Evolutionary conservation across 2,113 vertebrate genomes (phyloP).

Genomic region (Peromyscus maniculatus): DNA sequence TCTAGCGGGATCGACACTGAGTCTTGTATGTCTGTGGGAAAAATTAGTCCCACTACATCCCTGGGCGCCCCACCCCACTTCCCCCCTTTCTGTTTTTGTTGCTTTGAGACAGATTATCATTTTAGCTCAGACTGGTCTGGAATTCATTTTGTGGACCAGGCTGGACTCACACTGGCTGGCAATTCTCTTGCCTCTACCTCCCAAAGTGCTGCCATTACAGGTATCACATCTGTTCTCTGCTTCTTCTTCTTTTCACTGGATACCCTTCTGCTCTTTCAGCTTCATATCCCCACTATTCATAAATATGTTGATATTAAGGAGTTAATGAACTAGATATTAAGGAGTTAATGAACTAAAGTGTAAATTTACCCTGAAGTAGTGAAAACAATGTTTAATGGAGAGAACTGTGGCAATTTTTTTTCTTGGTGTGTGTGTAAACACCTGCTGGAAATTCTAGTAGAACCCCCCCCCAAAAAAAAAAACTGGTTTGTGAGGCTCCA

Average conservation of each 20-base stretch:
- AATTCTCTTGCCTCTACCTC: neutral
- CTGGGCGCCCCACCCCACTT: neutral
- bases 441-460: constrained; percentile 33
- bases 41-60: constrained; percentile 54
- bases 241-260: neutral
- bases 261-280: constrained; percentile 47
- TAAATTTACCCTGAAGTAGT: constrained; percentile 38
- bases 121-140: neutral
- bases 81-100: neutral
- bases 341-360: constrained; percentile 55
- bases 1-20: constrained; percentile 3
- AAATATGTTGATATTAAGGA: constrained; percentile 44
- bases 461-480: neutral
- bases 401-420: constrained; percentile 28
- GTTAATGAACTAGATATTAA: constrained; percentile 58
- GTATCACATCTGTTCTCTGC: neutral
- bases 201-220: neutral
- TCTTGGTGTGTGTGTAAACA: neutral
- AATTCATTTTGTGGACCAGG: neutral
- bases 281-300: neutral
- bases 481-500: constrained; percentile 48
- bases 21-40: constrained; percentile 28
- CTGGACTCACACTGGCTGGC: neutral
- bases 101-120: neutral
- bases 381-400: constrained; percentile 58